A percentile compares a stretch with the other conserved stretches of the same genome.
These are phyloP conservation scores for Rhodinocichla rosea DNA, from an alignment of 2,113 vertebrate genomes.

Conservation along the genomic window DNA sequence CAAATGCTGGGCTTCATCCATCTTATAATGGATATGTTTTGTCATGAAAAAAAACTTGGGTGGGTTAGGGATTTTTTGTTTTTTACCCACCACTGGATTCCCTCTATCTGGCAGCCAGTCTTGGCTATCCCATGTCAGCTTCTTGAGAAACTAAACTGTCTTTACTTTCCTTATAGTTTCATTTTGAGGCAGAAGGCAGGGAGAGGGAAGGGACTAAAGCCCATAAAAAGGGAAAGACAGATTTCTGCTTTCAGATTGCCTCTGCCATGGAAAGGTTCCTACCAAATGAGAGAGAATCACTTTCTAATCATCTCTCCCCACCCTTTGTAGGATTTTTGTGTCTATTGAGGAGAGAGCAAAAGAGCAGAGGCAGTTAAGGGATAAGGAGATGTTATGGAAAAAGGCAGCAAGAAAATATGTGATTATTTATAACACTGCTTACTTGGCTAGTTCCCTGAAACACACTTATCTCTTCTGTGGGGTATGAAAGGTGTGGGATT, in stretches of 20 bases:
- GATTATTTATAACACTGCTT: background rate
- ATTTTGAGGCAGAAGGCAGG: background rate
- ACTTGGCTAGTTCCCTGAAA: background rate
- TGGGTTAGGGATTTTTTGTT: background rate
- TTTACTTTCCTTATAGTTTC: background rate
- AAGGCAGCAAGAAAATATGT: background rate
- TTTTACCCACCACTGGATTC: background rate
- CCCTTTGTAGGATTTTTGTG: background rate
- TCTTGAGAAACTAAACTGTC: background rate
- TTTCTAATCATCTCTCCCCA: background rate
- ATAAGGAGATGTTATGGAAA: background rate
- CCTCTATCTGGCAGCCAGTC: background rate
- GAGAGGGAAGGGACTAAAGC: background rate
- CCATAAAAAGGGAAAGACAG: background rate
- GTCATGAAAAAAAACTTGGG: background rate
- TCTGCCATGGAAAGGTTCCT: background rate
- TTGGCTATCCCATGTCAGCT: background rate
- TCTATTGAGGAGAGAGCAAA: accelerated
- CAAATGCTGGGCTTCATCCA: background rate
- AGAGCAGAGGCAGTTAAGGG: background rate
- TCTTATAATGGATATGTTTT: accelerated
- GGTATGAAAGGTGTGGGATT: background rate
- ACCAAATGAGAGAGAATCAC: background rate
- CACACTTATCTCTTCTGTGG: background rate
- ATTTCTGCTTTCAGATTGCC: background rate